Conservation (phyloP, 2,113 vertebrate genomes). For the Sapajus apella region DNA sequence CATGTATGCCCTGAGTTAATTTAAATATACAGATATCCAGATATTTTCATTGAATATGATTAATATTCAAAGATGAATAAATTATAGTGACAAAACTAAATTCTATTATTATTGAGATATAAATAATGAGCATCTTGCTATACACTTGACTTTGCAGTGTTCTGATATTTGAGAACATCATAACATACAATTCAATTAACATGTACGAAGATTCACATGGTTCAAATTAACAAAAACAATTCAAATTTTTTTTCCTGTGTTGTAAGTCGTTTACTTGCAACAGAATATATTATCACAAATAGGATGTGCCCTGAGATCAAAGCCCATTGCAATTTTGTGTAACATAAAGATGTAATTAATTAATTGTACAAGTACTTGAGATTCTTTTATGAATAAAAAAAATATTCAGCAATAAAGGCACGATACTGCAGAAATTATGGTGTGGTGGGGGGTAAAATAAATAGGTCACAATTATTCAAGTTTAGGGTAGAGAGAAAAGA, state of each 20-base stretch:
- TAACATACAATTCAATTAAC: background rate
- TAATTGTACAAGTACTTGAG: background rate
- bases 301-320: background rate
- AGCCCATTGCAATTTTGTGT: background rate
- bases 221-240: constrained; percentile 39
- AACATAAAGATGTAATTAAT: constrained; percentile 9
- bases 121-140: constrained; percentile 2
- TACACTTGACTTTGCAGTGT: constrained; percentile 20
- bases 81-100: constrained; percentile 27
- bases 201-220: background rate
- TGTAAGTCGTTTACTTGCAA: constrained; percentile 5
- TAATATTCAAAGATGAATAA: constrained; percentile 32
- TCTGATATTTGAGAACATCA: background rate
- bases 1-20: background rate
- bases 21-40: background rate
- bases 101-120: constrained; percentile 38
- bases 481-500: background rate
- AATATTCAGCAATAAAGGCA: background rate
- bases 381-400: constrained; percentile 1
- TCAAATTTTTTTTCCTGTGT: background rate
- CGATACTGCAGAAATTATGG: background rate
- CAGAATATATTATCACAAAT: constrained; percentile 32
- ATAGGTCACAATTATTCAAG: background rate
- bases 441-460: background rate
- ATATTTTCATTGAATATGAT: constrained; percentile 11